Conservation (phyloP, 2,888 invertebrate species). For the Trichogramma evanescens region DNA sequence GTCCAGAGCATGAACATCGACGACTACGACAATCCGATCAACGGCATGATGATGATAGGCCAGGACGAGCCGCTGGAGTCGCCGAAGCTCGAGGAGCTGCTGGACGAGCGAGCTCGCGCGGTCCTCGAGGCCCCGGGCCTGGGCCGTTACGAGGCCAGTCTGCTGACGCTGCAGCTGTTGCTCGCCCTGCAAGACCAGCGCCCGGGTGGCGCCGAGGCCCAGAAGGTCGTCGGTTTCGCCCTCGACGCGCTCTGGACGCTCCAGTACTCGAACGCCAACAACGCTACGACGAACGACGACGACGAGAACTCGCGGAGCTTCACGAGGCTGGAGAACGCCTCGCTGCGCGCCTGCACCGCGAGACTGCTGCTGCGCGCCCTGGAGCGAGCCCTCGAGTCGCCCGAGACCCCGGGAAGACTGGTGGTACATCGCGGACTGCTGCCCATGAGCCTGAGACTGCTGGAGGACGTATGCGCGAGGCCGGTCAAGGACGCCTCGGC, state of each 20-base stretch:
- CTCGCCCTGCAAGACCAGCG: conserved; percentile 53
- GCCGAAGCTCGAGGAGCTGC: conserved; percentile 46
- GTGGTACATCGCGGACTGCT: conserved; percentile 56
- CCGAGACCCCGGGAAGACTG: conserved; percentile 50
- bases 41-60: conserved; percentile 50
- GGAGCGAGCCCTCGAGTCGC: conserved; percentile 52
- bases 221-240: conserved; percentile 57
- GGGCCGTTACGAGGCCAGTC: conserved; percentile 53
- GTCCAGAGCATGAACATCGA: conserved; percentile 57
- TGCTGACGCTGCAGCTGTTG: conserved; percentile 54
- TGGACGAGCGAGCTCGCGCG: conserved; percentile 50
- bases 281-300: conserved; percentile 36
- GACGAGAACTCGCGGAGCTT: not conserved
- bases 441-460: conserved; percentile 56
- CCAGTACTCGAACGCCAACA: conserved; percentile 54
- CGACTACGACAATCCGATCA: conserved; percentile 45
- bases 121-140: conserved; percentile 51
- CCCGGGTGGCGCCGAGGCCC: conserved; percentile 47
- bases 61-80: conserved; percentile 46
- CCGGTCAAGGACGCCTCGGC: conserved; percentile 23
- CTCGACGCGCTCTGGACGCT: conserved; percentile 56
- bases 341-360: conserved; percentile 53
- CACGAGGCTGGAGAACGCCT: conserved; percentile 44
- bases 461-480: conserved; percentile 52
- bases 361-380: conserved; percentile 55